phyloP scores from a whole-genome alignment of 1,140 invertebrate species.

The Sinonovacula constricta region DNA sequence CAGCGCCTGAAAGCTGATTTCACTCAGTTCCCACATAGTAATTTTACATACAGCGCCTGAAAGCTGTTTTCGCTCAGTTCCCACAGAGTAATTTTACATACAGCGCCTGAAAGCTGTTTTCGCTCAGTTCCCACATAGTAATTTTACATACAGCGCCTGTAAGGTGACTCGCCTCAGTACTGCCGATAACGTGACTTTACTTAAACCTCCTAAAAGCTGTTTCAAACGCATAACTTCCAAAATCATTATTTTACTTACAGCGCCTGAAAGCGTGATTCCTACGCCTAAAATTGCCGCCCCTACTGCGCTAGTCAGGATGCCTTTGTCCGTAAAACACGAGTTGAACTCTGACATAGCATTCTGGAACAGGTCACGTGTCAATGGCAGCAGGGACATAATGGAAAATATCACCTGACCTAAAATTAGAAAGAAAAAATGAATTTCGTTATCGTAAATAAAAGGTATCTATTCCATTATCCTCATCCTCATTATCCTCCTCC shows the following conservation, averaged over 20 bases:
- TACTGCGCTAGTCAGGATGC: conserved; percentile 60
- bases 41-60: too few species aligned
- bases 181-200: background rate
- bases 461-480: too few species aligned
- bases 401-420: conserved; percentile 66
- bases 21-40: too few species aligned
- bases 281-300: conserved; percentile 66
- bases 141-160: background rate
- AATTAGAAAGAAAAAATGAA: conserved; percentile 26
- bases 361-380: conserved; percentile 57
- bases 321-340: conserved; percentile 57
- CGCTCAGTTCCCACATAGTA: too few species aligned
- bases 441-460: too few species aligned
- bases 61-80: too few species aligned
- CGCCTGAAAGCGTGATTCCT: conserved; percentile 70
- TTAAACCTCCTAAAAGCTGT: background rate
- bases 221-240: background rate
- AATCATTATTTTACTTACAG: too few species aligned
- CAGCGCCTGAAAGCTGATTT: too few species aligned
- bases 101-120: too few species aligned
- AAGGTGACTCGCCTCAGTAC: background rate
- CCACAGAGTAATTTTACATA: too few species aligned
- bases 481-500: too few species aligned
- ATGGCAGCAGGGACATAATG: conserved; percentile 63
- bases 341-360: conserved; percentile 55